Evolutionary conservation across 2,888 invertebrate genomes (phyloP), one percentile per base, ranked within the genome.

Genomic region (Allacma fusca): DNA sequence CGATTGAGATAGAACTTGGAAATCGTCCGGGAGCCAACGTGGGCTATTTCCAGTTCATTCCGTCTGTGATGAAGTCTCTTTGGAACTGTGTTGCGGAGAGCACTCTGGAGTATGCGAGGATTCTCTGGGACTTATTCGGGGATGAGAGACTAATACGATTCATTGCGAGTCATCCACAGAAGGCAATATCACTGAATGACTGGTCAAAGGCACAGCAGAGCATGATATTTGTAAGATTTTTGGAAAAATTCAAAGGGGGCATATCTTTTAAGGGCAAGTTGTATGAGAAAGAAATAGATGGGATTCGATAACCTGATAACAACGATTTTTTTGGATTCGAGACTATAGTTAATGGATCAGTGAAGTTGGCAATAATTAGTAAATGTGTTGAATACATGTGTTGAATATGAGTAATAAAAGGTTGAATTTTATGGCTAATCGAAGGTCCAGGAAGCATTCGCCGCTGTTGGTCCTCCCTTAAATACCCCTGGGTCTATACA

Each of bases 51-150:
- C 93, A 79, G 19, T 80, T 81, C 28, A 78, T 95, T 64, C 92
- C 93, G 7, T 94, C 96, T 0, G 92, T 98, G 80, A 92, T 92
- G 80, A 98, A 98, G 87, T 94, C 95, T 0, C 87, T 98, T 75
- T 99, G 98, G 98, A 98, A 97, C 0, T 96, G 95, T 85, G 94
- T 94, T 82, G 94, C 98, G 0, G 98, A 98, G 89, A 93, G 96
- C 0, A 93, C 96, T 0, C 91, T 98, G 78, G 99, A 99, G 87
- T 98, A 98, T 86, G 96, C 97, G 85, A 91, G 98, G 28, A 95
- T 99, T 83, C 95, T 97, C 0, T 97, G 96, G 94, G 98, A 99
- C 87, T 89, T 98, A n/a, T 98, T 96, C 88, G 96, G 97, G 0
- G 91, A 91, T 78, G 94, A 93, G 79, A 95, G 96, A 89, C 87